Evolutionary conservation across 2,797 vertebrate genomes (phyloP).

Genomic region (Linurgus olivaceus): DNA sequence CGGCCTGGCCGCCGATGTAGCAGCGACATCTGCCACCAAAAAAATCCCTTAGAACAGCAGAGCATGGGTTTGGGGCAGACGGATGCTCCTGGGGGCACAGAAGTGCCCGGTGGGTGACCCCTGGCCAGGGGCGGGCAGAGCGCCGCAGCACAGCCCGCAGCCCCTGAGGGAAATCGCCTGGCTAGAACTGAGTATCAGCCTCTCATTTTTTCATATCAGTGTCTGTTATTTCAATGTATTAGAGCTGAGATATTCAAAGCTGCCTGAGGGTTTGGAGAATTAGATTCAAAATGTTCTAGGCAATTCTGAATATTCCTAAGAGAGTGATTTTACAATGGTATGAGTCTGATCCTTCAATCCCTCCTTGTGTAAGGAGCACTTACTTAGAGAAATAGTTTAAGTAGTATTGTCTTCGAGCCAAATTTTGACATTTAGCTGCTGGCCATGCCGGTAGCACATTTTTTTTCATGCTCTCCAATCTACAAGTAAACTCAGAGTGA

Average conservation of each 20-base stretch:
- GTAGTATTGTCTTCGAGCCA: conserved; percentile 51
- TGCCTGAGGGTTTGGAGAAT: conserved; percentile 57
- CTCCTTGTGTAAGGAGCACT: conserved; percentile 41
- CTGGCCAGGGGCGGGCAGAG: background rate
- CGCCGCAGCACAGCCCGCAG: background rate
- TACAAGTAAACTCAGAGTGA: background rate
- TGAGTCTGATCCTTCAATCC: conserved; percentile 62
- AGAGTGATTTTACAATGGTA: conserved; percentile 53
- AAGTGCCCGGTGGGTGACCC: background rate
- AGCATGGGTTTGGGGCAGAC: rapidly evolving
- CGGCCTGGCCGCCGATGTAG: background rate
- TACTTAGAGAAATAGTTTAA: conserved; percentile 55
- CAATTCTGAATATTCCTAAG: conserved; percentile 60
- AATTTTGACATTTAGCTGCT: conserved; percentile 65
- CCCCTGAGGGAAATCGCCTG: background rate
- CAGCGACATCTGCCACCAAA: background rate
- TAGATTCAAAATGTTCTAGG: conserved; percentile 54
- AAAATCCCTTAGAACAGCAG: rapidly evolving
- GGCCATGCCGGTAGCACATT: conserved; percentile 19
- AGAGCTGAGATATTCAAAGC: conserved; percentile 46
- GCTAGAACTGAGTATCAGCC: background rate
- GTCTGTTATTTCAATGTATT: conserved; percentile 42
- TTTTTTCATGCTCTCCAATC: background rate
- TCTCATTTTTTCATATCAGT: background rate
- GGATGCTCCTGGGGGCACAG: background rate